These are phyloP conservation scores for Darevskia nairensis DNA, from an alignment of 2,797 vertebrate species.

Conservation along the genomic window DNA sequence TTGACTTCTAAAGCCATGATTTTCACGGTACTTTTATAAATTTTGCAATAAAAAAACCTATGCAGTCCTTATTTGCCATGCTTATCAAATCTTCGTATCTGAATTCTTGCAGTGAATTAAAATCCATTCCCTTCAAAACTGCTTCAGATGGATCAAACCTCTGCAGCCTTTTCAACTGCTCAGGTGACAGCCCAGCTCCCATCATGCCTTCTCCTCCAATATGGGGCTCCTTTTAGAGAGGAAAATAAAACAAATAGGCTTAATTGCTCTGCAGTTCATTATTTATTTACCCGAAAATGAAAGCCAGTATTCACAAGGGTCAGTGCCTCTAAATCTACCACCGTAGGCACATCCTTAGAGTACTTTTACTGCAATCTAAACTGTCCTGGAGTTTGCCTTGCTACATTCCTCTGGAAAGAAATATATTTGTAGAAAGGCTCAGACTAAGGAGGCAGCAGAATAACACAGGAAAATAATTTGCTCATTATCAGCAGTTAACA, in stretches of 20 bases:
- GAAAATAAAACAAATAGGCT: constrained; percentile 36
- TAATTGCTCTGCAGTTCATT: constrained; percentile 5
- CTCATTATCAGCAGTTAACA: background rate
- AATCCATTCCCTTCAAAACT: constrained; percentile 53
- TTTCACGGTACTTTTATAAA: constrained; percentile 84
- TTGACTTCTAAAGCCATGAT: constrained; percentile 39
- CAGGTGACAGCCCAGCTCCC: constrained; percentile 86
- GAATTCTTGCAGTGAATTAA: constrained; percentile 52
- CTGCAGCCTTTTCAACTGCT: constrained; percentile 88
- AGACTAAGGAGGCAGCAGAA: background rate
- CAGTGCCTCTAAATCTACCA: background rate
- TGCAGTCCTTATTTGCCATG: constrained; percentile 89
- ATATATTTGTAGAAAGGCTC: background rate
- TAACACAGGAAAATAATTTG: background rate
- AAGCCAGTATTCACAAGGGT: background rate
- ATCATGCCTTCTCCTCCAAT: constrained; percentile 90
- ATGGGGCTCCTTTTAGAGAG: constrained; percentile 84
- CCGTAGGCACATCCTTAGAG: background rate
- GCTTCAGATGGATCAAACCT: constrained; percentile 90
- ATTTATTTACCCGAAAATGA: constrained; percentile 33
- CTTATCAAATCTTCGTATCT: constrained; percentile 71
- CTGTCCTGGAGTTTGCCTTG: background rate
- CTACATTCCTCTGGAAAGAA: background rate
- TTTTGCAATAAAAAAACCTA: constrained; percentile 98
- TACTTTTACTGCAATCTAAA: background rate